Conservation (phyloP, 2,888 invertebrate genomes). For the Ectropis crepuscularia region DNA sequence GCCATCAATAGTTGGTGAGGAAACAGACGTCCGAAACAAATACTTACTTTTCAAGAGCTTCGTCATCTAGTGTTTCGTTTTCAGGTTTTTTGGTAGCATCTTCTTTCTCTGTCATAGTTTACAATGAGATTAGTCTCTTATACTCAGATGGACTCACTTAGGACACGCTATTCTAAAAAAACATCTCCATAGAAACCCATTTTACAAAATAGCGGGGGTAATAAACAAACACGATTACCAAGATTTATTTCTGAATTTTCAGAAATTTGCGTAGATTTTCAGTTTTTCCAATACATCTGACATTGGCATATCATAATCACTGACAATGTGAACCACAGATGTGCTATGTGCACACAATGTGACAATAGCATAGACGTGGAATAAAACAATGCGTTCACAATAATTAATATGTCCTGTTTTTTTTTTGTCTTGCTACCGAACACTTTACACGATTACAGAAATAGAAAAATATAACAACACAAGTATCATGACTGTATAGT, state of each 20-base stretch:
- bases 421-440: too few relatives aligned
- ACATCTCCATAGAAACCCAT: slow-evolving; percentile 53
- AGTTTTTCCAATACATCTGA: slow-evolving; percentile 25
- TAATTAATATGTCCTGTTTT: too few relatives aligned
- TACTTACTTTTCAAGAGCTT: slow-evolving; percentile 77
- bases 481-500: too few relatives aligned
- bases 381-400: too few relatives aligned
- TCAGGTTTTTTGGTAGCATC: slow-evolving; percentile 72
- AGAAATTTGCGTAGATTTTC: slow-evolving; percentile 23
- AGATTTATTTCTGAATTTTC: slow-evolving; percentile 3
- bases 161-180: slow-evolving; percentile 22
- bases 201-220: slow-evolving; percentile 47
- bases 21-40: neutral
- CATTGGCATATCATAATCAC: slow-evolving; percentile 15
- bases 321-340: too few relatives aligned
- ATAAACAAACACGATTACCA: slow-evolving; percentile 61
- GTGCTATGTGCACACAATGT: too few relatives aligned
- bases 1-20: neutral
- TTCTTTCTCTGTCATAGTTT: slow-evolving; percentile 82
- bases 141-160: slow-evolving; percentile 12
- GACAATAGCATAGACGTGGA: too few relatives aligned
- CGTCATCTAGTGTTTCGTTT: slow-evolving; percentile 77
- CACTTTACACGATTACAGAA: too few relatives aligned
- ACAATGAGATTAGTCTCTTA: slow-evolving; percentile 44
- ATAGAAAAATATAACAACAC: too few relatives aligned